Base-by-base conservation (phyloP, 2,888 invertebrate species). In the Eilema depressum region DNA sequence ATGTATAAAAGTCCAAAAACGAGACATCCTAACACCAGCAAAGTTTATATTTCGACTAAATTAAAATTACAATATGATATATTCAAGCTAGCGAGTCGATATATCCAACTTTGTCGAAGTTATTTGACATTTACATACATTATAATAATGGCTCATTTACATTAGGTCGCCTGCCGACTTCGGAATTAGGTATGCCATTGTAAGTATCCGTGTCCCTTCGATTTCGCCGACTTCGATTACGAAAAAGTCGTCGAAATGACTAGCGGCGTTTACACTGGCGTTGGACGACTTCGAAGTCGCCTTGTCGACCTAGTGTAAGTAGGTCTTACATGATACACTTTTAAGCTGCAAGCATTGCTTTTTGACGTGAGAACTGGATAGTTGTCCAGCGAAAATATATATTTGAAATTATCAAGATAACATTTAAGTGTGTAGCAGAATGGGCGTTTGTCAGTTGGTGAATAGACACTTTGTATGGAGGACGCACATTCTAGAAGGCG, bases 41-140 rank as follows among this genome's bases (percentile, higher is more conserved):
- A 76, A 76, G 76, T 80, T 75, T 76, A 73, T 79, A 75, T 66
- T 73, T 74, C 68, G 64, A 75, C 76, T 83, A 78, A 77, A 80
- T 81, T 84, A 82, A 75, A 81, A 78, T 83, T 80, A 78, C 66
- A 75, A 69, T 75, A 75, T 72, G 75, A 78, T 70, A 72, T 74
- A 77, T 76, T 84, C 81, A 79, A 84, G 84, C 85, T 81, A 86
- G 86, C 78, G 79, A 76, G 69, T 63, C 17, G 67, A 67, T 30
- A 57, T 66, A 53, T 53, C 30, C 56, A 66, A 61, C 66, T 61
- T 69, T 68, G 63, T 68, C 37, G 68, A 67, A 47, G 66, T 64
- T 64, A 60, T 26, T 53, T 64, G 1, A n/a, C 33, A 41, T 25
- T 11, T 37, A 67, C 28, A 33, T 33, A 66, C 64, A 64, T 53